Conservation (phyloP, 2,888 invertebrate species). For the Brachyptera risi region DNA sequence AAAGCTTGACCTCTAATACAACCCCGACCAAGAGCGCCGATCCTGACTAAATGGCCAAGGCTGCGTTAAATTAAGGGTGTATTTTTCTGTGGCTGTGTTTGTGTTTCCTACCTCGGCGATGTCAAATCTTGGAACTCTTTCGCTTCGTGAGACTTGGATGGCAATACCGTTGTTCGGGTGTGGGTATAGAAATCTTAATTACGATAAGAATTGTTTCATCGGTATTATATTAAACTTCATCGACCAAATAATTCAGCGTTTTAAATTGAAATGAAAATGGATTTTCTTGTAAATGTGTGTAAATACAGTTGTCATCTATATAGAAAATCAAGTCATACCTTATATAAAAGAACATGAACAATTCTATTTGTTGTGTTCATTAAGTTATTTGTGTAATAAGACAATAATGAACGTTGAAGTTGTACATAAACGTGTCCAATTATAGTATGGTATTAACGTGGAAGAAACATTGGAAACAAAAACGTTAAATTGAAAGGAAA, state of each 20-base stretch:
- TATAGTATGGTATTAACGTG: not conserved
- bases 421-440: not conserved
- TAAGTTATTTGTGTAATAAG: constrained; percentile 12
- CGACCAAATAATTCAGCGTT: constrained; percentile 1
- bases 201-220: not conserved
- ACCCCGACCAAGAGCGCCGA: constrained; percentile 12
- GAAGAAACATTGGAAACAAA: not conserved
- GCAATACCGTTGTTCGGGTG: too few species aligned
- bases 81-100: too few species aligned
- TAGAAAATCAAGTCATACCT: too few species aligned
- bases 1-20: constrained; percentile 31
- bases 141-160: too few species aligned
- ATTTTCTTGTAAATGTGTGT: not conserved
- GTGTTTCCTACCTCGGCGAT: too few species aligned
- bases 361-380: constrained; percentile 2
- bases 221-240: not conserved
- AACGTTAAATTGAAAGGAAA: constrained; percentile 3
- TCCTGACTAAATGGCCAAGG: constrained; percentile 20
- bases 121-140: too few species aligned
- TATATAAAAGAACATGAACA: not conserved
- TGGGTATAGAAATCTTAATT: not conserved
- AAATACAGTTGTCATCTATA: not conserved
- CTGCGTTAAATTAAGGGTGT: constrained; percentile 17
- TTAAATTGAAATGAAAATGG: not conserved
- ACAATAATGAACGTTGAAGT: constrained; percentile 7